A percentile compares a stretch with the other conserved stretches of the same genome.
Evolutionary conservation across 2,888 invertebrate species (phyloP).

Genomic region (Stegana nigrithorax): DNA sequence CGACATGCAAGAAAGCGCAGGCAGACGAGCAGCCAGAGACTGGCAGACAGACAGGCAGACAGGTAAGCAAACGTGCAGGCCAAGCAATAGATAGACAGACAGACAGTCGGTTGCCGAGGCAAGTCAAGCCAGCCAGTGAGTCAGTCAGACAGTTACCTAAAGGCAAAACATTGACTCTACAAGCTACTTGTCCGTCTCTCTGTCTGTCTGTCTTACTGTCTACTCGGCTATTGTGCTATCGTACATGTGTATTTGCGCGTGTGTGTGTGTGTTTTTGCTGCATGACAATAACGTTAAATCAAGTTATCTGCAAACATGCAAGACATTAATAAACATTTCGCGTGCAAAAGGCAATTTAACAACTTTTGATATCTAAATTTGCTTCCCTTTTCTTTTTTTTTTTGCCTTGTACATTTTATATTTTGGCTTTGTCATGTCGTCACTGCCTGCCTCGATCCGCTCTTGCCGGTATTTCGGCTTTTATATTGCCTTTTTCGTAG

Average conservation of each 20-base stretch:
- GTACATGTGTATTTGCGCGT: slow-evolving; percentile 24
- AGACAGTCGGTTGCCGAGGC: too few species aligned
- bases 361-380: slow-evolving; percentile 64
- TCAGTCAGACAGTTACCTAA: neutral
- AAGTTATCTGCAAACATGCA: slow-evolving; percentile 64
- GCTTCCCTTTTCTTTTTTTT: slow-evolving; percentile 36
- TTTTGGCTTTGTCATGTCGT: too few species aligned
- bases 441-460: too few species aligned
- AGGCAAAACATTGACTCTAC: too few species aligned
- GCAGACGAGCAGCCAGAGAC: neutral
- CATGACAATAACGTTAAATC: slow-evolving; percentile 63
- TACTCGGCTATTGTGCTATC: neutral
- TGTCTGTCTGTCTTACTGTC: neutral
- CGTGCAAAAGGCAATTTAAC: slow-evolving; percentile 66
- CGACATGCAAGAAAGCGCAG: neutral
- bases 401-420: too few species aligned
- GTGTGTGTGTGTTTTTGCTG: slow-evolving; percentile 28
- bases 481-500: too few species aligned
- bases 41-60: neutral
- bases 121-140: neutral
- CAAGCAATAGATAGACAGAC: neutral
- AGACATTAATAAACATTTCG: slow-evolving; percentile 65
- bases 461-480: too few species aligned
- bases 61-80: neutral
- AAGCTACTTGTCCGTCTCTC: neutral